phyloP scores from a whole-genome alignment of 2,888 invertebrate genomes.

The Calephelis perditalis region DNA sequence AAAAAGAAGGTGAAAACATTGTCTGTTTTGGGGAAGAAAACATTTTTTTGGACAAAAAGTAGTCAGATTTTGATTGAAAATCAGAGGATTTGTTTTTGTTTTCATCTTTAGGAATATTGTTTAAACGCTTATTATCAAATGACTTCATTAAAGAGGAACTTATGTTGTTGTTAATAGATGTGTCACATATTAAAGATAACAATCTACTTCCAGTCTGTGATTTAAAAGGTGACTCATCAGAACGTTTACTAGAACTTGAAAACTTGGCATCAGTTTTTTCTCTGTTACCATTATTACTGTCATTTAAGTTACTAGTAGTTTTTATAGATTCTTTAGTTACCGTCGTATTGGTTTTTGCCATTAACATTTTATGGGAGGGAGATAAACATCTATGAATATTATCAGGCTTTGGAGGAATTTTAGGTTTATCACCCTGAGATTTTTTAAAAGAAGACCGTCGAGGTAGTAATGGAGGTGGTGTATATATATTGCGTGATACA shows the following conservation, averaged over 20 bases:
- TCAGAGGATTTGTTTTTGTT: background rate
- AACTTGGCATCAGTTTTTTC: background rate
- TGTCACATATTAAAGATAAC: slow-evolving; percentile 80
- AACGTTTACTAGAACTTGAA: background rate
- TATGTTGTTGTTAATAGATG: slow-evolving; percentile 53
- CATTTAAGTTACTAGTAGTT: slow-evolving; percentile 48
- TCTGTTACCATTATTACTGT: background rate
- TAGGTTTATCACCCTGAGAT: slow-evolving; percentile 64
- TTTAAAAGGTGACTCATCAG: slow-evolving; percentile 50
- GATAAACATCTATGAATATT: slow-evolving; percentile 83
- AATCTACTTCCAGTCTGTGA: slow-evolving; percentile 78
- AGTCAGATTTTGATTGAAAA: slow-evolving; percentile 16
- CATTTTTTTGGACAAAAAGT: background rate
- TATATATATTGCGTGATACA: slow-evolving; percentile 37
- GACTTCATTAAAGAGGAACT: slow-evolving; percentile 33
- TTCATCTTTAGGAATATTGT: slow-evolving; percentile 38
- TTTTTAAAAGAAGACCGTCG: slow-evolving; percentile 64
- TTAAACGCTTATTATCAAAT: slow-evolving; percentile 39
- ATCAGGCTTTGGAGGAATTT: slow-evolving; percentile 78
- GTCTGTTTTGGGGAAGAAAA: slow-evolving; percentile 56
- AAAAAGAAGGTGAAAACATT: slow-evolving; percentile 55
- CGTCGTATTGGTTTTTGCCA: slow-evolving; percentile 74
- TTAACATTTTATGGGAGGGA: slow-evolving; percentile 82
- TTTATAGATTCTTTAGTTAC: slow-evolving; percentile 67
- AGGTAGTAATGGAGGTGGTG: slow-evolving; percentile 63